Evolutionary conservation across 2,888 invertebrate species (phyloP), one percentile per base, ranked within the genome.

Genomic region (Syritta pipiens): DNA sequence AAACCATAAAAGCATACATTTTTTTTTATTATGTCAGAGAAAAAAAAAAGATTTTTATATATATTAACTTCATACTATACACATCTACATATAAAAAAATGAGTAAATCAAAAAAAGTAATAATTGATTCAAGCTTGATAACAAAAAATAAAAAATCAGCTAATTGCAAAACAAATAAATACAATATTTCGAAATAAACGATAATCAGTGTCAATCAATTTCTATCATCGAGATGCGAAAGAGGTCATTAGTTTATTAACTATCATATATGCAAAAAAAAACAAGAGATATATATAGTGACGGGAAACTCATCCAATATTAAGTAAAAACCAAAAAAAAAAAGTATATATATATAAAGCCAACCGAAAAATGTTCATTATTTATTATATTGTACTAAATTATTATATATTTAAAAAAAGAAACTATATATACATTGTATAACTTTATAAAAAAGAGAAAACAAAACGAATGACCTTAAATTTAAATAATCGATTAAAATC

Each of bases 391-490:
- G 57, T 59, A 63, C 37, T 53, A 37, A 69, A 51, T 69, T 69
- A 51, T 35, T 60, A 60, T 49, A 59, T 14, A 35, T 35, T 10
- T 12, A n/a, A 10, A 46, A 7, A 46, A 20, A 42, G 12, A 19
- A 12, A 42, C 42, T 14, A 19, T 55, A 71, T 32, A 35, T 48
- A 62, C 28, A 82, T 84, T 82, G 82, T 81, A 82, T 85, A 85
- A 85, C 84, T 84, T 84, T 82, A 83, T 83, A 82, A 82, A 74
- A 75, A 71, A 68, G 55, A 72, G 53, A 76, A 57, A 82, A 57
- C 48, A 19, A 62, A 57, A 55, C 62, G 30, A 49, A 40, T 59
- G 57, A 68, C 24, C 26, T 28, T 49, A 40, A 40, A 40, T 26
- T 44, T 55, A 19, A 49, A 40, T 26, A 32, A 22, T n/a, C 32